phyloP scores from a whole-genome alignment of 2,888 invertebrate species.

The Xestia c-nigrum region DNA sequence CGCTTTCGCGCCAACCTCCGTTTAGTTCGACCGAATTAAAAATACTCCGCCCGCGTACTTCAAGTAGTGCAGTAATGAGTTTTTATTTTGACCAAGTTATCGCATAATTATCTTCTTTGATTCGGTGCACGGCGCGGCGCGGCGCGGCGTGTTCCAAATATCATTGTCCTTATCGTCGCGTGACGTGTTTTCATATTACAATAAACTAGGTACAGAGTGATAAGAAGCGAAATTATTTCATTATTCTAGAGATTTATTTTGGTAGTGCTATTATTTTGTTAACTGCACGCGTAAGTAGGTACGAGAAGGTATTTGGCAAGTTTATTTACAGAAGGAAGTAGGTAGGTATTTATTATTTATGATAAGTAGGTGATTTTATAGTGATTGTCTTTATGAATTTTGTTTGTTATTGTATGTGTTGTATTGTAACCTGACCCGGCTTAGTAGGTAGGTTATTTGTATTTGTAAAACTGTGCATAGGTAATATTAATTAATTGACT shows the following conservation, averaged over 20 bases:
- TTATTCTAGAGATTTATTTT: constrained; percentile 24
- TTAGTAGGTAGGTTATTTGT: not conserved
- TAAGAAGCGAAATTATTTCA: constrained; percentile 20
- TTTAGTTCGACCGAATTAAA: constrained; percentile 63
- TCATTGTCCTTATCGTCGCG: constrained; percentile 37
- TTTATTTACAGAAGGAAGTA: constrained; percentile 17
- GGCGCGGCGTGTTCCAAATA: constrained; percentile 52
- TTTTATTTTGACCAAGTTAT: constrained; percentile 47
- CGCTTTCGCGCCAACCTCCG: constrained; percentile 65
- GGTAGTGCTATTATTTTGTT: not conserved
- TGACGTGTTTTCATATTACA: constrained; percentile 34
- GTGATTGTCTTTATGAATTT: constrained; percentile 10
- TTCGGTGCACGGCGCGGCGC: constrained; percentile 46
- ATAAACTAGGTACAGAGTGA: constrained; percentile 15
- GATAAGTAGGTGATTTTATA: not conserved
- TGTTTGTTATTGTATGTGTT: constrained; percentile 12
- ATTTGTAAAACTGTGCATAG: not conserved
- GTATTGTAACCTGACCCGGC: not conserved
- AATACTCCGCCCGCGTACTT: constrained; percentile 21
- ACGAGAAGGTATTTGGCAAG: not conserved
- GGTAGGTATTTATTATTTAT: constrained; percentile 4
- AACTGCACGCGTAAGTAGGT: not conserved
- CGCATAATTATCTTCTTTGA: constrained; percentile 46
- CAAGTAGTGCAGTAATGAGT: not conserved
- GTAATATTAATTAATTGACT: not conserved